These are phyloP conservation scores for Tetheella fluctuosa DNA, from an alignment of 2,888 invertebrate genomes.

Conservation along the genomic window DNA sequence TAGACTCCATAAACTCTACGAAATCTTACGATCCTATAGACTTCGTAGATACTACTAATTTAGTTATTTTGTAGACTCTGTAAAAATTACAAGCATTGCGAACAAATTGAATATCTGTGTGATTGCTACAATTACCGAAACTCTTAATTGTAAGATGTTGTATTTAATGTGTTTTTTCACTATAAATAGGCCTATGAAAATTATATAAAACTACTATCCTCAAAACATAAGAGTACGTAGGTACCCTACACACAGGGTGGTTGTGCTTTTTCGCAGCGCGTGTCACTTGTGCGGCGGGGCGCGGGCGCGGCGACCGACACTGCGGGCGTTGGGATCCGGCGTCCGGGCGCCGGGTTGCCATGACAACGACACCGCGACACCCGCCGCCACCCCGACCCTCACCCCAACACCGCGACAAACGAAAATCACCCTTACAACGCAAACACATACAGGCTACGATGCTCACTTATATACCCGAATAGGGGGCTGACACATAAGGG, in stretches of 20 bases:
- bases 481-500: slow-evolving; percentile 65
- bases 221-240: slow-evolving; percentile 23
- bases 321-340: slow-evolving; percentile 85
- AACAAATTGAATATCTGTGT: no score
- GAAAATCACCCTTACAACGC: slow-evolving; percentile 61
- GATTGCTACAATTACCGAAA: no score
- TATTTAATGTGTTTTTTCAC: no score
- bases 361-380: slow-evolving; percentile 84
- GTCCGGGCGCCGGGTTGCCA: slow-evolving; percentile 85
- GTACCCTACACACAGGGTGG: slow-evolving; percentile 64
- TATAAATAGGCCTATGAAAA: neutral
- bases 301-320: slow-evolving; percentile 83
- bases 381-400: slow-evolving; percentile 51
- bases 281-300: slow-evolving; percentile 81
- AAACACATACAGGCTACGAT: slow-evolving; percentile 58
- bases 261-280: slow-evolving; percentile 83
- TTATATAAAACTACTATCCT: neutral
- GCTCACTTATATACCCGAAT: slow-evolving; percentile 70
- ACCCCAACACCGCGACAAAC: slow-evolving; percentile 39
- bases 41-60: no score
- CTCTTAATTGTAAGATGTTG: no score
- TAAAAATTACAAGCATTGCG: no score
- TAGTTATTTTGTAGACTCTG: no score
- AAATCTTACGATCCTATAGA: no score
- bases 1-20: no score